Evolutionary conservation across 2,888 invertebrate species (phyloP).

Genomic region (Parnassius orleans): DNA sequence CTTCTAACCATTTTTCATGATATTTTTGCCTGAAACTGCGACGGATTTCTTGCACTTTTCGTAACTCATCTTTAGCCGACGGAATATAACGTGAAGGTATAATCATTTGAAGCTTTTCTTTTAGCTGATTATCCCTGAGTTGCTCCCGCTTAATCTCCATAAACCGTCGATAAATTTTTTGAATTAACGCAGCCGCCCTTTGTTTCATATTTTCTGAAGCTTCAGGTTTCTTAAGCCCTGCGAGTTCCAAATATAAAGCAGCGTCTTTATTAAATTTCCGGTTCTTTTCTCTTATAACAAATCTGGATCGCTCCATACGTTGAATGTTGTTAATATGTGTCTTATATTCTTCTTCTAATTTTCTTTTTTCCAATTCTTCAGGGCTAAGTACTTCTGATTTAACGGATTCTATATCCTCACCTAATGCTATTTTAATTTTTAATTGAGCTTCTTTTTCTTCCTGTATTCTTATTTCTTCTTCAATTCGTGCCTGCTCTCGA

Average conservation of each 20-base stretch:
- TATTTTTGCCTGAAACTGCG: constrained; percentile 67
- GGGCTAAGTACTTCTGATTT: constrained; percentile 46
- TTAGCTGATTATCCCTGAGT: constrained; percentile 59
- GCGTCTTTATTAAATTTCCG: constrained; percentile 55
- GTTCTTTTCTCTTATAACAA: constrained; percentile 38
- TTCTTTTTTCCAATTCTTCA: constrained; percentile 49
- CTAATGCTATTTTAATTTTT: constrained; percentile 51
- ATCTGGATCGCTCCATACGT: constrained; percentile 65
- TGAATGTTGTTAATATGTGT: constrained; percentile 56
- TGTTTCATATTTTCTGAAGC: constrained; percentile 44
- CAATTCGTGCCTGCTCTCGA: constrained; percentile 50
- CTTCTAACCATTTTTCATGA: constrained; percentile 65
- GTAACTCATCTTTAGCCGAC: constrained; percentile 67
- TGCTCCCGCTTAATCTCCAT: constrained; percentile 61
- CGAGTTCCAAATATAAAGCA: constrained; percentile 60
- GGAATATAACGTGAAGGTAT: constrained; percentile 71
- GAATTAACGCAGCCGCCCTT: constrained; percentile 54
- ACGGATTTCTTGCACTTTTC: constrained; percentile 68
- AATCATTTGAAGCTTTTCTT: constrained; percentile 80
- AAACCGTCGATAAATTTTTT: constrained; percentile 64
- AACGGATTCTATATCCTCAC: constrained; percentile 49
- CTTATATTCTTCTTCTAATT: constrained; percentile 51
- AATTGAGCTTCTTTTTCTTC: constrained; percentile 56
- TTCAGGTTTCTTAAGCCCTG: constrained; percentile 60
- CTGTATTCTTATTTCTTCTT: constrained; percentile 47